Base-by-base conservation (phyloP, 2,888 invertebrate genomes). In the Venustoraphidia nigricollis region DNA sequence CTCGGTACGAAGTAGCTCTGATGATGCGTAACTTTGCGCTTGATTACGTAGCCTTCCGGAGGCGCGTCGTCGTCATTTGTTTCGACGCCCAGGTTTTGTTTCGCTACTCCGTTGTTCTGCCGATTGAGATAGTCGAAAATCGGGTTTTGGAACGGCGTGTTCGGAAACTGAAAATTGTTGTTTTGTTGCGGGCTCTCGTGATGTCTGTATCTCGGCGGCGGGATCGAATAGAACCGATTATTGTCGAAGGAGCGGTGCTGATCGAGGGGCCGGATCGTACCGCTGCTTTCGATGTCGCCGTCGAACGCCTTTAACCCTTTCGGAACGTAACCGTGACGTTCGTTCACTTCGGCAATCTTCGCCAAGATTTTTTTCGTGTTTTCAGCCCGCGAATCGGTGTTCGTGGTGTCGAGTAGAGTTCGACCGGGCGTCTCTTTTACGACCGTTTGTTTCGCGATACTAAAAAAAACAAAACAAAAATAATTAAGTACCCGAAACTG, bases 341-440 rank as follows among this genome's bases (percentile, higher is more conserved):
- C 66, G 55, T 77, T 77, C 5, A 77, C 66, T 50, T 66, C 64
- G 56, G 68, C 69, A 51, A 77, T 77, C 63, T 75, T 75, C 38
- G 72, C 68, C 34, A 77, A 58, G 48, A 77, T 76, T 36, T 73
- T 69, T 59, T 58, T 59, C 2, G 68, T 66, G 46, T 52, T 58
- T 41, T 57, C 56, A 44, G 59, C 58, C 2, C 14, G 40, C 44
- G 36, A 48, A n/a, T 38, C 45, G 41, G 52, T 36, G 44, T 50
- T 38, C 4, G 47, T 46, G 3, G 27, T 27, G 27, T 27, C 27
- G 47, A 47, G 27, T 35, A 36, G 10, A 40, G 40, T 38, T 47
- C 40, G 11, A 40, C 36, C 35, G 10, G 46, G 46, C 14, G 55
- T 55, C 27, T 58, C 49, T 54, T 58, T 54, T 8, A 58, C 48